Conservation (phyloP, 2,113 vertebrate genomes). For the Chionodraco myersi region DNA sequence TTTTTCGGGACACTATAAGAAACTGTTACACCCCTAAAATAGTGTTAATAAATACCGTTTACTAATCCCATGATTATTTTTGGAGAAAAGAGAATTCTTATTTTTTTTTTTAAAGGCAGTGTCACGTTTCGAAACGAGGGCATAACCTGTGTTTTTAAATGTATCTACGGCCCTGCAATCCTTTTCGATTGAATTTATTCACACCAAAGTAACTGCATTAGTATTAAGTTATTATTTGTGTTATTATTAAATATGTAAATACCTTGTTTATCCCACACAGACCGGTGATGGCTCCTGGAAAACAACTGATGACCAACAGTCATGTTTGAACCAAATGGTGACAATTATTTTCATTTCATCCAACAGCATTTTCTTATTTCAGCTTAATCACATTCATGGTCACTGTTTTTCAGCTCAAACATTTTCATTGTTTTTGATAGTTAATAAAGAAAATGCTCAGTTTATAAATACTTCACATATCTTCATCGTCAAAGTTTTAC, state of each 20-base stretch:
- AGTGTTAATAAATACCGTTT: background rate
- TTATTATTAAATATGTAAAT: background rate
- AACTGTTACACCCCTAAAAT: background rate
- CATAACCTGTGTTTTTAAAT: too few relatives aligned
- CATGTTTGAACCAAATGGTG: slow-evolving; percentile 15
- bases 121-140: too few relatives aligned
- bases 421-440: background rate
- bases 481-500: background rate
- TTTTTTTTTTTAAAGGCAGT: background rate
- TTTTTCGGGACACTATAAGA: background rate
- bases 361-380: background rate
- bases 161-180: too few relatives aligned
- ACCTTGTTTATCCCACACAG: slow-evolving; percentile 36
- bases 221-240: background rate
- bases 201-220: background rate
- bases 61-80: background rate
- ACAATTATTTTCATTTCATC: background rate
- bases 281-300: slow-evolving; percentile 28
- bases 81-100: too few relatives aligned
- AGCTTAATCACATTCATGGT: background rate
- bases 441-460: background rate
- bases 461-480: background rate
- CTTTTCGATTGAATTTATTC: background rate
- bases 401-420: background rate
- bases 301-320: slow-evolving; percentile 43